Evolutionary conservation across 2,113 vertebrate genomes (phyloP), one percentile per base, ranked within the genome.

Genomic region (Hoplias malabaricus): DNA sequence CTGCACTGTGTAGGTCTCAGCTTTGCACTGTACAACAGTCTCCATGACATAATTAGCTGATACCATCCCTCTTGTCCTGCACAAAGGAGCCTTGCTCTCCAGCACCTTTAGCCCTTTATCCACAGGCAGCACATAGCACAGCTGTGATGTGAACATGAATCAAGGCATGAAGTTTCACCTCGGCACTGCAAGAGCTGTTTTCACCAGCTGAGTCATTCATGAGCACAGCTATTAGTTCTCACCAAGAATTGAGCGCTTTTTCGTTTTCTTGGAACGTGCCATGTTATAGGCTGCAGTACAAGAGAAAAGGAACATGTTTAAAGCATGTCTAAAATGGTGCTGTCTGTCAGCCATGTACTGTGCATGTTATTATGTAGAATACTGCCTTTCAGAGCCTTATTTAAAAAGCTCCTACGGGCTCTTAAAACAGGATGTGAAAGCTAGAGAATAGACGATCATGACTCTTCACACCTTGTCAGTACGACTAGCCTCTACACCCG

Each of bases 381-480:
- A 78, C 68, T 86, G 83, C 84, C 79, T 82, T 80, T 84, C 31
- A 29, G 42, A 27, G 31, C 56, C 74, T 29, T 33, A 63, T 80
- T 25, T 68, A 59, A 85, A 48, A 83, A 87, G 84, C 87, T 89
- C 84, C 88, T 87, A 87, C 83, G 86, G 81, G 81, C 88, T 86
- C 87, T 91, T 88, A 89, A 88, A 87, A 83, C 80, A 78, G 84
- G 85, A 87, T 89, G 83, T 90, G 87, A 90, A 88, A 84, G 81
- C 62, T 78, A 79, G 82, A 86, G 82, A 86, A 85, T 83, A 80
- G 83, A 83, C 72, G 84, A 89, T 90, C 86, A 87, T 76, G 85
- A 89, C 89, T 90, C 86, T 89, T 90, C 87, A 89, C 87, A 91
- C 89, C 83, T 90, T 83, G 89, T 91, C 89, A 90, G 84, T 77